These are phyloP conservation scores for Phrynosoma blainvillii DNA, from an alignment of 2,113 vertebrate genomes.

Conservation along the genomic window DNA sequence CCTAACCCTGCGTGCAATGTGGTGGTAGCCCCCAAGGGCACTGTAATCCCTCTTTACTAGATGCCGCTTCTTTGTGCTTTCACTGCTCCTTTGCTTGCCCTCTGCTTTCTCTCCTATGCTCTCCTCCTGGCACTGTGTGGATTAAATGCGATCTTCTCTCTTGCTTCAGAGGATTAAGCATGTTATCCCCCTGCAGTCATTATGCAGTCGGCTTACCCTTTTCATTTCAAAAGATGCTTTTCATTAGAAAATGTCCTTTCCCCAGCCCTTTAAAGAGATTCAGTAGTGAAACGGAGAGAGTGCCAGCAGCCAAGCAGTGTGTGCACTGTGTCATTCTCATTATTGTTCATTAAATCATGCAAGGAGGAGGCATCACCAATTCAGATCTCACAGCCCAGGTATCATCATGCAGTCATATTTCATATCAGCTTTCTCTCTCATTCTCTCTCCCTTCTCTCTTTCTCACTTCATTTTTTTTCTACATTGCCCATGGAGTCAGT, in stretches of 20 bases:
- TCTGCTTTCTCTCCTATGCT: not conserved
- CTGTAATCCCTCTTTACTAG: not conserved
- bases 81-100: not conserved
- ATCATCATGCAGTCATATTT: not conserved
- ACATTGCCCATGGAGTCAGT: not conserved
- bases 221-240: slow-evolving; percentile 47
- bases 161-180: slow-evolving; percentile 53
- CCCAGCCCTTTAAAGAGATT: slow-evolving; percentile 21
- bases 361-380: not conserved
- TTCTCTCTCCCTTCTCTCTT: not conserved
- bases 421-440: not conserved
- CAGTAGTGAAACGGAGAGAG: not conserved
- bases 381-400: not conserved
- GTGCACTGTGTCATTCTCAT: not conserved
- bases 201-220: slow-evolving; percentile 39
- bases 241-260: slow-evolving; percentile 23
- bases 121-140: slow-evolving; percentile 5
- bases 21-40: not conserved
- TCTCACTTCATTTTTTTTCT: not conserved
- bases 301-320: slow-evolving; percentile 1
- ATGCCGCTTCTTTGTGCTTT: not conserved
- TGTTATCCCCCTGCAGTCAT: slow-evolving; percentile 53
- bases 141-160: slow-evolving; percentile 57
- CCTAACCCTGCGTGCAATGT: not conserved
- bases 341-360: slow-evolving; percentile 5